phyloP scores from a whole-genome alignment of 2,888 invertebrate genomes.

The Tiliacea citrago region DNA sequence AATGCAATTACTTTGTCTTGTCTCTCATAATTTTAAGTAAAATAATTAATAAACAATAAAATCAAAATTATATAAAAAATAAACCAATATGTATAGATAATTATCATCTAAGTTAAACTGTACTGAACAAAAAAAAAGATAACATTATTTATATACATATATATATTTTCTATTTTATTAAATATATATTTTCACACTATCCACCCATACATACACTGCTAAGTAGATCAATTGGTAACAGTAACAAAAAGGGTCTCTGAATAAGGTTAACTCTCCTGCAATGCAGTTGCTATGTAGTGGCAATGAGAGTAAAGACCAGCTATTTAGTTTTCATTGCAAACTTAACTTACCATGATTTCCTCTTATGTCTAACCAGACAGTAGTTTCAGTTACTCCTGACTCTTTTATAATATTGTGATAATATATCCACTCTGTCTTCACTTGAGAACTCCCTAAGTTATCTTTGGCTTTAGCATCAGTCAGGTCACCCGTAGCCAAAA shows the following conservation, averaged over 20 bases:
- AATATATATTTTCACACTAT: too few relatives aligned
- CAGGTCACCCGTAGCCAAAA: constrained; percentile 96
- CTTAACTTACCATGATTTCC: constrained; percentile 96
- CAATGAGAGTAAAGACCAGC: background rate
- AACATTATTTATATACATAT: too few relatives aligned
- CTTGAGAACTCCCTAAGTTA: constrained; percentile 95
- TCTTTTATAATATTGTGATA: constrained; percentile 93
- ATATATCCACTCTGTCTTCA: constrained; percentile 95
- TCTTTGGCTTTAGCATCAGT: constrained; percentile 96
- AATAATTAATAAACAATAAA: background rate
- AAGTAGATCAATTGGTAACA: too few relatives aligned
- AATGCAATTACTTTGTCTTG: constrained; percentile 4
- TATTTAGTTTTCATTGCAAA: background rate
- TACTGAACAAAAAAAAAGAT: too few relatives aligned
- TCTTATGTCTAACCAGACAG: constrained; percentile 96
- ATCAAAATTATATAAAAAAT: too few relatives aligned
- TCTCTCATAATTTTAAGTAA: background rate
- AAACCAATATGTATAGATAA: too few relatives aligned
- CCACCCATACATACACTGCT: too few relatives aligned
- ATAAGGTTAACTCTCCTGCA: background rate
- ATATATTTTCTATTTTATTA: too few relatives aligned
- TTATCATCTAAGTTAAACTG: too few relatives aligned
- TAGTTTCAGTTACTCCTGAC: constrained; percentile 92
- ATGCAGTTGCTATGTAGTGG: background rate
- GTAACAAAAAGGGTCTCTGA: too few relatives aligned